phyloP scores from a whole-genome alignment of 2,888 invertebrate species.

The Erebia palarica region DNA sequence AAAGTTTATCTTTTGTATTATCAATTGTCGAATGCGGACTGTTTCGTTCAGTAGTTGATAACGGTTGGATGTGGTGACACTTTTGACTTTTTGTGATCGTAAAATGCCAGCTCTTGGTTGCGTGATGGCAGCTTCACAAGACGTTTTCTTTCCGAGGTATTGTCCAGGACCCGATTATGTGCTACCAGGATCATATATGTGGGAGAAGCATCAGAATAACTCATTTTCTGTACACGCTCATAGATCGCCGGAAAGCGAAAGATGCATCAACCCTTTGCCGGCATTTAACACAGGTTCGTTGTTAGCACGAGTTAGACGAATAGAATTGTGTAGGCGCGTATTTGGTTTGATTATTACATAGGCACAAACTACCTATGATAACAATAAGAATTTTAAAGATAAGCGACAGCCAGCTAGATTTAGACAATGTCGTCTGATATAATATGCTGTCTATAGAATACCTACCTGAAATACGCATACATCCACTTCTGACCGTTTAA shows the following conservation, averaged over 20 bases:
- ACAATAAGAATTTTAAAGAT: constrained; percentile 2
- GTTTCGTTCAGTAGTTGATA: constrained; percentile 52
- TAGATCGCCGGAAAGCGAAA: constrained; percentile 48
- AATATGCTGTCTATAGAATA: neutral
- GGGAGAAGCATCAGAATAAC: constrained; percentile 63
- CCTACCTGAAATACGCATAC: neutral
- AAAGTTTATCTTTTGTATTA: constrained; percentile 47
- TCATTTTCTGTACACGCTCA: constrained; percentile 55
- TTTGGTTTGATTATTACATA: neutral
- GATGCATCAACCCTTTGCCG: constrained; percentile 31
- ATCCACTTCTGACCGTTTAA: no score
- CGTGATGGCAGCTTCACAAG: constrained; percentile 70
- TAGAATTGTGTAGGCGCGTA: neutral
- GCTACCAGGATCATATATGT: constrained; percentile 54
- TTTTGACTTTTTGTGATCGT: constrained; percentile 41
- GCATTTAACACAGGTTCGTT: constrained; percentile 55
- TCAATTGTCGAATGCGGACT: constrained; percentile 45
- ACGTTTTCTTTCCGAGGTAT: constrained; percentile 64
- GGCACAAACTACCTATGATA: neutral
- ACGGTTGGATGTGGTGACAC: constrained; percentile 53
- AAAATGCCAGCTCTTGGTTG: constrained; percentile 75
- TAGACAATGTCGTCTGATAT: neutral
- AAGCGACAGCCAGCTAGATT: neutral
- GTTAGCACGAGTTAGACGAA: neutral
- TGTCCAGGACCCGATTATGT: constrained; percentile 57